Evolutionary conservation across 2,888 invertebrate genomes (phyloP).

Genomic region (Tinea semifulvella): DNA sequence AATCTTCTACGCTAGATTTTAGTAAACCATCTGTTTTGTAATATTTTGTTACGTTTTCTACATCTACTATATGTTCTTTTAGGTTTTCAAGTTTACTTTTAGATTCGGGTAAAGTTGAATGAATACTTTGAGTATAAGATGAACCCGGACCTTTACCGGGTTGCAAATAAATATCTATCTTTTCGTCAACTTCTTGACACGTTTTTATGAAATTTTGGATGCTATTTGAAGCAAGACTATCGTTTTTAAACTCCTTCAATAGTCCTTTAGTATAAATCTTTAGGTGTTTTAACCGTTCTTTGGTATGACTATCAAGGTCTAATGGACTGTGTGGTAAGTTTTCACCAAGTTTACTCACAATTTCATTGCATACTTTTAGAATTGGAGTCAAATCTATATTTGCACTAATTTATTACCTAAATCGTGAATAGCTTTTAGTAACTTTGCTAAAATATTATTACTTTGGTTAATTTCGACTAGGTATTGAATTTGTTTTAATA

Average conservation of each 20-base stretch:
- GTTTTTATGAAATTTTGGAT: conserved; percentile 23
- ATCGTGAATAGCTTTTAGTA: not conserved
- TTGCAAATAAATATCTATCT: not conserved
- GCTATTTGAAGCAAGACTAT: conserved; percentile 21
- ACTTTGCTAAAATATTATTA: no score
- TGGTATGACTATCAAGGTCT: conserved; percentile 2
- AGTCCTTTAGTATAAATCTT: conserved; percentile 24
- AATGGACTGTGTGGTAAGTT: not conserved
- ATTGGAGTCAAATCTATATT: conserved; percentile 22
- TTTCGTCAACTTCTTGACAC: not conserved
- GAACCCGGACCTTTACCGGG: no score
- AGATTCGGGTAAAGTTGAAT: not conserved
- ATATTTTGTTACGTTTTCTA: conserved; percentile 25
- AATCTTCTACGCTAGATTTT: conserved; percentile 24
- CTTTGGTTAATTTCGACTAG: no score
- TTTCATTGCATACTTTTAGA: conserved; percentile 24
- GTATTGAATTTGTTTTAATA: no score
- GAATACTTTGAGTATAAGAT: not conserved
- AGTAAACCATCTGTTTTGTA: conserved; percentile 26
- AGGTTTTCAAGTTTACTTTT: conserved; percentile 18
- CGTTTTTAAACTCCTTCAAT: conserved; percentile 23
- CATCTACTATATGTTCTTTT: conserved; percentile 25
- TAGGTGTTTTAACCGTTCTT: conserved; percentile 22
- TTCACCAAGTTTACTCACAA: conserved; percentile 17
- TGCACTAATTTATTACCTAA: conserved; percentile 16